phyloP scores from a whole-genome alignment of 2,888 invertebrate genomes.

The Watsonalla cultraria region DNA sequence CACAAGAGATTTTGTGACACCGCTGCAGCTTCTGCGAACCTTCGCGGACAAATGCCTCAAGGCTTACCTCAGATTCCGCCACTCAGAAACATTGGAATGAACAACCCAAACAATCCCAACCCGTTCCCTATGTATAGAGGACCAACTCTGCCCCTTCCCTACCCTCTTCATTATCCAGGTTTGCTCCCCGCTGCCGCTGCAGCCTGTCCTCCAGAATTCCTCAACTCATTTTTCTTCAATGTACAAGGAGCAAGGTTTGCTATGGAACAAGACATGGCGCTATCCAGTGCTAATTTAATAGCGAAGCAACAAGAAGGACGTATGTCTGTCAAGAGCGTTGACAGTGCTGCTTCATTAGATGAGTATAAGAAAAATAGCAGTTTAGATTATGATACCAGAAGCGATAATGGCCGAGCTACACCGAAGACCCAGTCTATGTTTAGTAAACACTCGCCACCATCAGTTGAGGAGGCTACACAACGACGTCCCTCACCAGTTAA shows the following conservation, averaged over 20 bases:
- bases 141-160: slow-evolving; percentile 80
- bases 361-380: slow-evolving; percentile 59
- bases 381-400: slow-evolving; percentile 49
- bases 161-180: slow-evolving; percentile 80
- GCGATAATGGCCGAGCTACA: slow-evolving; percentile 64
- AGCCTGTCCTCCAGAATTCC: slow-evolving; percentile 79
- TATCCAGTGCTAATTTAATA: slow-evolving; percentile 74
- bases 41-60: slow-evolving; percentile 65
- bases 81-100: slow-evolving; percentile 66
- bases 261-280: slow-evolving; percentile 72
- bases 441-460: slow-evolving; percentile 82
- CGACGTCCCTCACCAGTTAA: slow-evolving; percentile 83
- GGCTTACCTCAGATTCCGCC: slow-evolving; percentile 61
- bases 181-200: slow-evolving; percentile 70
- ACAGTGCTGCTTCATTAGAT: slow-evolving; percentile 64
- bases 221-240: slow-evolving; percentile 83
- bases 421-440: slow-evolving; percentile 67
- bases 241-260: slow-evolving; percentile 72
- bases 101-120: slow-evolving; percentile 65
- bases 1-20: slow-evolving; percentile 98
- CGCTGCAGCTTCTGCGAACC: slow-evolving; percentile 69
- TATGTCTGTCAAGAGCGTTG: slow-evolving; percentile 66
- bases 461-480: slow-evolving; percentile 81
- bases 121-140: slow-evolving; percentile 87
- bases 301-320: slow-evolving; percentile 70